Evolutionary conservation across 2,113 vertebrate genomes (phyloP), one percentile per base, ranked within the genome.

Genomic region (Eptesicus fuscus): DNA sequence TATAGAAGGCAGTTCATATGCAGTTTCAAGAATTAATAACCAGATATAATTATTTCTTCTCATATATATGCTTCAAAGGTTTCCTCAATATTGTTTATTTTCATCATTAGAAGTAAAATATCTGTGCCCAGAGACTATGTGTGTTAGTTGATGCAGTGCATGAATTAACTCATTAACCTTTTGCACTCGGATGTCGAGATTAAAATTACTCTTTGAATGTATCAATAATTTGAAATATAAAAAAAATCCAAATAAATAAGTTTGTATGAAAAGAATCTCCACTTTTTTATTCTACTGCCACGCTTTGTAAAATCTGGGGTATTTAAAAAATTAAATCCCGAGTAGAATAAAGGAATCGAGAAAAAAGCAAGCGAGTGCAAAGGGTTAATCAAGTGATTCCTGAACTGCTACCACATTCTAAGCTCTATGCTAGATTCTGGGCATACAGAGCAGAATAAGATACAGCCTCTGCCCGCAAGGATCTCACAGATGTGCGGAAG

Each of bases 111-210:
- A 51, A 59, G 32, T 74, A 69, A 88, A 85, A 77, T 63, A 49
- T 89, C 49, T 73, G 32, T 73, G 44, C 30, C 59, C 44, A 82
- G 22, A 67, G 13, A 49, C 22, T 51, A 3, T 82, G 51, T 65
- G 22, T 89, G n/a, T 91, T 77, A 74, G 25, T 93, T 93, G 40
- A 76, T 53, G 30, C 22, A 59, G n/a, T 37, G 30, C 20, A 63
- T 69, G 71, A 91, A 51, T 91, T 23, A 49, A 83, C 83, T 95
- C 35, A 88, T 91, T 88, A n/a, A n/a, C n/a, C n/a, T n/a, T n/a
- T n/a, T n/a, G n/a, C n/a, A n/a, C n/a, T n/a, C n/a, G n/a, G n/a
- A n/a, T n/a, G n/a, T n/a, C n/a, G n/a, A n/a, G n/a, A n/a, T n/a
- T n/a, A n/a, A n/a, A n/a, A n/a, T n/a, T n/a, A n/a, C n/a, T n/a